phyloP scores from a whole-genome alignment of 2,113 vertebrate genomes.

The Heliornis fulica region DNA sequence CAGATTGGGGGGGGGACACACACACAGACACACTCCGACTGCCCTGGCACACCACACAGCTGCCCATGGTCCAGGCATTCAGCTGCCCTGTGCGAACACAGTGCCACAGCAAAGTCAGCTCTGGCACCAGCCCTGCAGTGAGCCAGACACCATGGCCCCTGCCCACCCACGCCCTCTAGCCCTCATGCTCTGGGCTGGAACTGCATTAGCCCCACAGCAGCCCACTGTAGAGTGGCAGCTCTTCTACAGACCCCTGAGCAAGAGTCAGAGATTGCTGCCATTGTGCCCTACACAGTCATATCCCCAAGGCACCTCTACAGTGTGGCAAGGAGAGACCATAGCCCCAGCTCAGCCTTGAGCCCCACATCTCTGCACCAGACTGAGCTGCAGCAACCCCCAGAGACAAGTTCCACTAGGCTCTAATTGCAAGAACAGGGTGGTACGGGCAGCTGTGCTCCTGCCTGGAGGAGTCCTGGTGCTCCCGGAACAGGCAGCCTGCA shows the following conservation, averaged over 20 bases:
- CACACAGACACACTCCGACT: accelerated
- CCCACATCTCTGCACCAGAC: background rate
- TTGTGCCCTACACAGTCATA: background rate
- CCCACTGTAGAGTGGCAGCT: background rate
- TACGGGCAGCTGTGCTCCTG: background rate
- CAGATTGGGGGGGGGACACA: background rate
- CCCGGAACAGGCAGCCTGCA: background rate
- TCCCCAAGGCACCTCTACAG: background rate
- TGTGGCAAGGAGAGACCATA: background rate
- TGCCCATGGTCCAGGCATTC: background rate
- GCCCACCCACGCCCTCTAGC: background rate
- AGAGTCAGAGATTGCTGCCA: slow-evolving; percentile 3
- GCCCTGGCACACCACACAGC: background rate
- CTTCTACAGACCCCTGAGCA: background rate
- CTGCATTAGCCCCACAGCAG: background rate
- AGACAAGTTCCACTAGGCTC: slow-evolving; percentile 45
- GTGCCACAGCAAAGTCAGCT: background rate
- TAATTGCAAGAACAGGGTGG: slow-evolving; percentile 37
- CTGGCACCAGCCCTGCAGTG: background rate
- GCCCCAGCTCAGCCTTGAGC: background rate
- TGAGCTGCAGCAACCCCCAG: background rate
- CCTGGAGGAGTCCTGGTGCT: background rate
- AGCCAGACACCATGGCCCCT: background rate
- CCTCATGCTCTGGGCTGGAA: background rate
- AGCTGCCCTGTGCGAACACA: background rate